These are phyloP conservation scores for Stegana nigrithorax DNA, from an alignment of 2,888 invertebrate species.

Conservation along the genomic window DNA sequence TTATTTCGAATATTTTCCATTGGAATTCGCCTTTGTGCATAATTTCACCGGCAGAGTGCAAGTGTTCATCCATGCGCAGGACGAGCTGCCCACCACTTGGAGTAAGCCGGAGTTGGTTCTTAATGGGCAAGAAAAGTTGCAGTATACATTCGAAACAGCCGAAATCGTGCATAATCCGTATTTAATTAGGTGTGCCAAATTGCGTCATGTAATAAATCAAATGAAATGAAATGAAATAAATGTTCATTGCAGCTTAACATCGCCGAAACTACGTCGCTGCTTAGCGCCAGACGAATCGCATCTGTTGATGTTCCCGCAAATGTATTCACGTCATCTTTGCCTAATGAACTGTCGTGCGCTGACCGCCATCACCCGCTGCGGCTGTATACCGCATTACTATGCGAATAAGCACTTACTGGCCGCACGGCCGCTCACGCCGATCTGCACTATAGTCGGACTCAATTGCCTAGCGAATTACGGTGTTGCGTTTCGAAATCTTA, in stretches of 20 bases:
- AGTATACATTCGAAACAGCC: background rate
- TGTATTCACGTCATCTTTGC: conserved; percentile 28
- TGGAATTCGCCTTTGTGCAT: background rate
- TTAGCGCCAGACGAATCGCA: conserved; percentile 13
- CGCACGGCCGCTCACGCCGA: background rate
- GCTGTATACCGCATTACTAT: conserved; percentile 32
- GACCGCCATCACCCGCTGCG: conserved; percentile 16
- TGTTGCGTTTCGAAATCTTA: conserved; percentile 14
- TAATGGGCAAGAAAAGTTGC: background rate
- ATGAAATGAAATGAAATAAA: background rate
- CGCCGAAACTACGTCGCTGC: conserved; percentile 14
- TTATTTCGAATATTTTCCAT: background rate
- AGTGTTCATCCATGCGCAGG: conserved; percentile 24
- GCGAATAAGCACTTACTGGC: background rate
- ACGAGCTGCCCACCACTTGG: conserved; percentile 28
- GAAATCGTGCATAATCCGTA: background rate
- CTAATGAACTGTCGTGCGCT: conserved; percentile 28
- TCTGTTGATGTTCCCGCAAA: conserved; percentile 18
- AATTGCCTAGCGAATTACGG: conserved; percentile 18
- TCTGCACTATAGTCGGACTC: conserved; percentile 22
- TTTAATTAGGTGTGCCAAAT: background rate
- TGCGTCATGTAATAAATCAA: background rate
- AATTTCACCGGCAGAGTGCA: conserved; percentile 20
- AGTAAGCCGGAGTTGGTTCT: conserved; percentile 8
- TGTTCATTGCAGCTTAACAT: background rate